Conservation (phyloP, 2,797 vertebrate genomes). For the Hypotaenidia okinawae region DNA sequence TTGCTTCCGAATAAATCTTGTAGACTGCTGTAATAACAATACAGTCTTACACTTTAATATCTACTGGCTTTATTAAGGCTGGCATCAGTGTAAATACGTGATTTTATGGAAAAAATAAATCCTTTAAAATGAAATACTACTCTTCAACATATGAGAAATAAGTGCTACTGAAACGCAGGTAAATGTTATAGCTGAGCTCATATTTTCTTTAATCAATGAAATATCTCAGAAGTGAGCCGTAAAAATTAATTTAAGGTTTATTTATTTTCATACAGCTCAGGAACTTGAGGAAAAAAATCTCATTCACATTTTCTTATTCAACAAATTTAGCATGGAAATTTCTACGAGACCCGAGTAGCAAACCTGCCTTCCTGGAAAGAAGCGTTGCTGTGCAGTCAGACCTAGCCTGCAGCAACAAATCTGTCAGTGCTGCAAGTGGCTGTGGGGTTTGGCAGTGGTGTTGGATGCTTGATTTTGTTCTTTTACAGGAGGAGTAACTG, state of each 20-base stretch:
- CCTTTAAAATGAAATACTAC: slow-evolving; percentile 16
- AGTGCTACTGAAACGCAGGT: background rate
- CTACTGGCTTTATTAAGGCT: slow-evolving; percentile 31
- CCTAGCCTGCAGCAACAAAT: background rate
- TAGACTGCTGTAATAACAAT: background rate
- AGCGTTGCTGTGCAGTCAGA: background rate
- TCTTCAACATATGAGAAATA: background rate
- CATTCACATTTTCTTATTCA: background rate
- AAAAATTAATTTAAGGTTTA: background rate
- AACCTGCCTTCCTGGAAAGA: background rate
- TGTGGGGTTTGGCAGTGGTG: background rate
- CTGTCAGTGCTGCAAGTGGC: background rate
- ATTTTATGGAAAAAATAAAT: slow-evolving; percentile 31
- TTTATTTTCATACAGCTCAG: background rate
- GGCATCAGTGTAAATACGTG: slow-evolving; percentile 11
- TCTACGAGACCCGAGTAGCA: background rate
- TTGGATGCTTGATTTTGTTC: background rate
- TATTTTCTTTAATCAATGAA: background rate
- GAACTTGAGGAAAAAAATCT: background rate
- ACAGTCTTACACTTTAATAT: slow-evolving; percentile 23
- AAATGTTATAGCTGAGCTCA: background rate
- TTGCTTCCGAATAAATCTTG: slow-evolving; percentile 21
- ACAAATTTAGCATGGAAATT: background rate
- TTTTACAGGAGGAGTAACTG: background rate
- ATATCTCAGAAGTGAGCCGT: background rate